A percentile compares a stretch with the other conserved stretches of the same genome.
These are phyloP conservation scores for Chiloscyllium plagiosum DNA, from an alignment of 2,113 vertebrate genomes.

Conservation along the genomic window DNA sequence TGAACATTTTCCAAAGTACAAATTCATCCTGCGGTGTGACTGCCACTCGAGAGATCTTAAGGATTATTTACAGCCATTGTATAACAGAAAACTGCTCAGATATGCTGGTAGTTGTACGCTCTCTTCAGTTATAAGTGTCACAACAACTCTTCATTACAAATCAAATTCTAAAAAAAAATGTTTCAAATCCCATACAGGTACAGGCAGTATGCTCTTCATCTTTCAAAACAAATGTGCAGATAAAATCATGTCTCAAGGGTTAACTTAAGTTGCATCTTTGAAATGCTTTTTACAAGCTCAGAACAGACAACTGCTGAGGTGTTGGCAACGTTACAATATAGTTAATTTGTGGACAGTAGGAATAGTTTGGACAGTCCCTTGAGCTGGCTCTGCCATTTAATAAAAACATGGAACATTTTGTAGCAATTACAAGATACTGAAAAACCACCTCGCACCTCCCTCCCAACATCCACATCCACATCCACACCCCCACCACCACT, in stretches of 20 bases:
- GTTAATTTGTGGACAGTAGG: background rate
- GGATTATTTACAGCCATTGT: background rate
- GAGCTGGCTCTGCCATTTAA: background rate
- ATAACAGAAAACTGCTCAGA: background rate
- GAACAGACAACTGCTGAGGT: background rate
- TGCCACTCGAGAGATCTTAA: background rate
- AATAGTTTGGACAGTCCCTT: background rate
- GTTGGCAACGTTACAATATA: background rate
- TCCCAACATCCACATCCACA: too few species aligned
- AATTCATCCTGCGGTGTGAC: background rate
- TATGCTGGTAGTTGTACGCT: background rate
- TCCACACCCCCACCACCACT: too few species aligned
- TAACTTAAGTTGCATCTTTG: background rate
- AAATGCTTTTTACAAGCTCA: background rate
- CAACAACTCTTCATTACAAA: background rate
- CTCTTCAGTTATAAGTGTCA: background rate
- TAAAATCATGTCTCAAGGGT: background rate
- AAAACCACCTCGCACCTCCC: too few species aligned
- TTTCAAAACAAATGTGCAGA: background rate
- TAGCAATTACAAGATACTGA: background rate
- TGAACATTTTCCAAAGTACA: background rate
- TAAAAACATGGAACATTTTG: background rate
- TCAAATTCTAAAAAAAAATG: background rate
- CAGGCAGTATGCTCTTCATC: background rate
- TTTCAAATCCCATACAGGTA: background rate